These are phyloP conservation scores for Eurytoma californica DNA, from an alignment of 2,888 invertebrate species.

Conservation along the genomic window DNA sequence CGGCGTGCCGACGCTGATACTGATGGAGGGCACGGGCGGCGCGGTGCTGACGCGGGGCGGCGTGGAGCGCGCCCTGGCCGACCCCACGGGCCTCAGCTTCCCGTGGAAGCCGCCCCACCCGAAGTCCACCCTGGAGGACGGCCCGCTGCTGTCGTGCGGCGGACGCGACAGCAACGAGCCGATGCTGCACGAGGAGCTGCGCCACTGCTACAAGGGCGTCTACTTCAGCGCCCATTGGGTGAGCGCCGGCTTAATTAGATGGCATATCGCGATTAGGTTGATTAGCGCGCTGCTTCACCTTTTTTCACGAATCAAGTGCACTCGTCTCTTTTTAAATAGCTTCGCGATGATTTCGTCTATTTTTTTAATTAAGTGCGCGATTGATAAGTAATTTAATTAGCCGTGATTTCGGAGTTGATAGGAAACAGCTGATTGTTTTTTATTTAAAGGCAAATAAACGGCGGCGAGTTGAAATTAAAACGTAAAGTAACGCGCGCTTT, in stretches of 20 bases:
- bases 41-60: slow-evolving; percentile 81
- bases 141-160: slow-evolving; percentile 71
- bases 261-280: no score
- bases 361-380: no score
- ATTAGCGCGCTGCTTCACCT: no score
- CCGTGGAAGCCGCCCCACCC: slow-evolving; percentile 86
- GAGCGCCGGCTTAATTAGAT: slow-evolving; percentile 65
- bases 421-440: no score
- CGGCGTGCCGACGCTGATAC: slow-evolving; percentile 85
- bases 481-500: no score
- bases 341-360: no score
- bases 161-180: slow-evolving; percentile 72
- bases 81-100: slow-evolving; percentile 81
- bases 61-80: slow-evolving; percentile 82
- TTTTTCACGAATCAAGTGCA: neutral
- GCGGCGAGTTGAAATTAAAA: no score
- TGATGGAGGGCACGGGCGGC: slow-evolving; percentile 81
- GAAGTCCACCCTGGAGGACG: slow-evolving; percentile 72
- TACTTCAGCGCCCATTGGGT: slow-evolving; percentile 95
- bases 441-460: no score
- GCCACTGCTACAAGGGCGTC: slow-evolving; percentile 83
- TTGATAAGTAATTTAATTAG: no score
- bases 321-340: neutral
- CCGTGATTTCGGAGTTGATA: no score
- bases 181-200: slow-evolving; percentile 79